Percentiles rank a stretch among this genome's conserved stretches.
Evolutionary conservation across 2,888 invertebrate genomes (phyloP).

Genomic region (Apotomis capreana): DNA sequence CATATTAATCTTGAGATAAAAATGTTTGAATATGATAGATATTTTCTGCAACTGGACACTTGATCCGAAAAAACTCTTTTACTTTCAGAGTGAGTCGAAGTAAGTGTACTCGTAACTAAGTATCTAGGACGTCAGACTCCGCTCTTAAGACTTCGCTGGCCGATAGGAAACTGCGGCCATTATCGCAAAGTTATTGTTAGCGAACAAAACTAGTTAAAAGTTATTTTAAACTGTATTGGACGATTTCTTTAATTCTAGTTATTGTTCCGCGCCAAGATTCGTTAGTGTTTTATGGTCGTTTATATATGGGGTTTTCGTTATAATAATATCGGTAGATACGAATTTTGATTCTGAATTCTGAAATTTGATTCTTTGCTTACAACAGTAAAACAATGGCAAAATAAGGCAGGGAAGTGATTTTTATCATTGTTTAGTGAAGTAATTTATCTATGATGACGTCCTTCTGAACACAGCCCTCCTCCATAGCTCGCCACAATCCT

Average conservation of each 20-base stretch:
- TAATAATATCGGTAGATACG: too few species aligned
- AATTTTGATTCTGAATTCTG: too few species aligned
- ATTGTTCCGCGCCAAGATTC: constrained; percentile 8
- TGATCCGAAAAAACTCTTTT: not conserved
- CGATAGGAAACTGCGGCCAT: constrained; percentile 23
- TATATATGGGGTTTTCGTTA: too few species aligned
- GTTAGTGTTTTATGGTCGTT: constrained; percentile 13
- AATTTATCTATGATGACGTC: not conserved
- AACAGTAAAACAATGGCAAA: constrained; percentile 15
- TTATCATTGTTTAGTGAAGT: not conserved
- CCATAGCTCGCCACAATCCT: too few species aligned
- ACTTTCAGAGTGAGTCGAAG: not conserved
- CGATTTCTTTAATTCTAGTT: constrained; percentile 18
- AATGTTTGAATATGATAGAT: too few species aligned
- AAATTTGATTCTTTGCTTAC: constrained; percentile 41
- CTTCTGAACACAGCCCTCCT: too few species aligned
- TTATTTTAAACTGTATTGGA: constrained; percentile 35
- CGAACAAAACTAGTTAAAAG: constrained; percentile 42
- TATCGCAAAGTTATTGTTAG: constrained; percentile 39
- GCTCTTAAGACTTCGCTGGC: not conserved
- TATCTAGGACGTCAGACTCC: constrained; percentile 14
- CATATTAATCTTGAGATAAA: too few species aligned
- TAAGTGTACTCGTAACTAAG: constrained; percentile 10
- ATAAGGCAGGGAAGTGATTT: constrained; percentile 19
- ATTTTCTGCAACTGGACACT: too few species aligned